Evolutionary conservation across 2,113 vertebrate species (phyloP), one percentile per base, ranked within the genome.

Genomic region (Brachypodius melanocephalos): DNA sequence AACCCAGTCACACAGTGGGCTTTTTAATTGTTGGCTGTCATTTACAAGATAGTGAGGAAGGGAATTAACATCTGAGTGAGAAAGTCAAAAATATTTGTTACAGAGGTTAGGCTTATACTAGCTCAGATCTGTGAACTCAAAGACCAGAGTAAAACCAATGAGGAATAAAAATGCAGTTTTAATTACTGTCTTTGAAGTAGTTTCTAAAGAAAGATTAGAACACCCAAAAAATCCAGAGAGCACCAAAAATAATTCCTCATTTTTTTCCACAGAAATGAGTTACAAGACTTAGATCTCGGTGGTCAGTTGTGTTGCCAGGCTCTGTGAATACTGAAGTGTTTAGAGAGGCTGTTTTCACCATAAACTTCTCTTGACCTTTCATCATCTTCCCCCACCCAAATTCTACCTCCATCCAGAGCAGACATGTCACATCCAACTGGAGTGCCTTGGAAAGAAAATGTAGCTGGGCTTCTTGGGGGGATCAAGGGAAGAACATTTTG

Each of bases 111-210:
- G 66, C 68, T 86, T 66, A 22, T 83, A 19, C 45, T 86, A 11
- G 45, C 69, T 88, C 5, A 28, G 38, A 48, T 79, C 25, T 77
- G 17, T n/a, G 20, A 51, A 32, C 55, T 74, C 59, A 57, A 93
- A 93, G 76, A 48, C 26, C 68, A 95, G 82, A 29, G 54, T 81
- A 29, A 36, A 94, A 62, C 88, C 76, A 68, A 54, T 81, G 25
- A 95, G 28, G 62, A 10, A 90, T 65, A 32, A 68, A 40, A 8
- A 7, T 21, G 42, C 24, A 10, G 20, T 2, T 92, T 95, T 65
- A 96, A 97, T 93, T 93, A 45, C 67, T 93, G 55, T 48, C 22
- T 92, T 94, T 93, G 84, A 87, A 91, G 74, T 12, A 46, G 26
- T 85, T 89, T 87, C 38, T 79, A 52, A 69, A 81, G 68, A 89